Evolutionary conservation across 2,888 invertebrate genomes (phyloP).

Genomic region (Itoplectis maculator): DNA sequence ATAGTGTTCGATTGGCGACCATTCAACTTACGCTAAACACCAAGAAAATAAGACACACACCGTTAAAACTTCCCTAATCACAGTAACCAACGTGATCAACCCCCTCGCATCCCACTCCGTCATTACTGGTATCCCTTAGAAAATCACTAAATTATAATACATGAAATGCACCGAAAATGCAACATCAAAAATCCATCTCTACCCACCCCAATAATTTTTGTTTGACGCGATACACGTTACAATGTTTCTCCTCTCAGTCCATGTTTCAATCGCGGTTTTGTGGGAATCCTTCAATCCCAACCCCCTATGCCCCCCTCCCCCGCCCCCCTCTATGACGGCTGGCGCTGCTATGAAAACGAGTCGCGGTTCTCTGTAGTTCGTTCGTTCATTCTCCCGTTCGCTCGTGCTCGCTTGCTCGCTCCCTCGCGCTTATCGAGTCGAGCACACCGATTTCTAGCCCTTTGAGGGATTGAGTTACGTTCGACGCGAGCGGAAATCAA

Average conservation of each 20-base stretch:
- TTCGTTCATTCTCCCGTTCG: slow-evolving; percentile 65
- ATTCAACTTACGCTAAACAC: neutral
- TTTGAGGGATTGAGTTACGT: slow-evolving; percentile 67
- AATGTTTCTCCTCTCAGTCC: neutral
- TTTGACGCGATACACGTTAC: neutral
- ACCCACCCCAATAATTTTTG: neutral
- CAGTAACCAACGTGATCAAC: too few relatives aligned
- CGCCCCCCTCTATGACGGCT: neutral
- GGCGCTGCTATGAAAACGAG: slow-evolving; percentile 32
- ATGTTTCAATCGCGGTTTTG: slow-evolving; percentile 37
- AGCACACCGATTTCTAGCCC: slow-evolving; percentile 58
- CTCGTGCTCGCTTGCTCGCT: slow-evolving; percentile 60
- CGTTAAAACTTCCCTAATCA: too few relatives aligned
- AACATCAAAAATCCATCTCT: neutral
- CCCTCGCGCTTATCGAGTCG: slow-evolving; percentile 57
- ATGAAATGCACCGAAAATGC: too few relatives aligned
- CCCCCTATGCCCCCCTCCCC: too few relatives aligned
- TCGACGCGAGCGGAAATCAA: slow-evolving; percentile 72
- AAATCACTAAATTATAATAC: too few relatives aligned
- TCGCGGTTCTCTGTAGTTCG: slow-evolving; percentile 61
- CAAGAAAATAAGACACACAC: neutral
- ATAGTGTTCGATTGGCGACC: neutral
- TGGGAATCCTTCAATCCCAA: slow-evolving; percentile 24
- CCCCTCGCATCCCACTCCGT: too few relatives aligned
- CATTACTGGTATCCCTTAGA: too few relatives aligned